Percentiles rank a stretch among this genome's conserved stretches.
Conservation (phyloP, 2,888 invertebrate genomes). For the Caenorhabditis sp. region DNA sequence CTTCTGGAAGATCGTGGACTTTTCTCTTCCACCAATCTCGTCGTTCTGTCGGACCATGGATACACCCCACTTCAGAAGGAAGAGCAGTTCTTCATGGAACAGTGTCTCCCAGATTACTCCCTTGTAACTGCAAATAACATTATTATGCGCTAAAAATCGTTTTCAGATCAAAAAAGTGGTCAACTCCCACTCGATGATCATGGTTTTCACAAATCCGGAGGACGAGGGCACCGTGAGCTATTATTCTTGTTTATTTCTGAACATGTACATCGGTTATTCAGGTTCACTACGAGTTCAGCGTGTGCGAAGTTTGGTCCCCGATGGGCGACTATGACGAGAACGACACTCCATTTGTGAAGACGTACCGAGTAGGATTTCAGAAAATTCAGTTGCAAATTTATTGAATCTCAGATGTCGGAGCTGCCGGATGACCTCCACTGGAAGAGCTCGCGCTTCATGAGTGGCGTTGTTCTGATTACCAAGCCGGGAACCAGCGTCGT, state of each 20-base stretch:
- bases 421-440: conserved; percentile 75
- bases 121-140: too few relatives aligned
- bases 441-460: conserved; percentile 73
- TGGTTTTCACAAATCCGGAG: conserved; percentile 75
- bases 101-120: conserved; percentile 76
- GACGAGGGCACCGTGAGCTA: conserved; percentile 70
- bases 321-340: conserved; percentile 76
- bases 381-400: background rate
- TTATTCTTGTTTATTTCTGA: too few relatives aligned
- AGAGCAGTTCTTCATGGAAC: conserved; percentile 77
- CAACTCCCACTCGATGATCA: conserved; percentile 74
- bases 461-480: conserved; percentile 77
- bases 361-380: conserved; percentile 63
- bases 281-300: conserved; percentile 77
- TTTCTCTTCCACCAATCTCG: conserved; percentile 74
- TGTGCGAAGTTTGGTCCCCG: conserved; percentile 78
- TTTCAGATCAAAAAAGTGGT: conserved; percentile 76
- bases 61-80: conserved; percentile 73
- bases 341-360: conserved; percentile 73
- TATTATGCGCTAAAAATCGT: too few relatives aligned
- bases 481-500: conserved; percentile 76
- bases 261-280: too few relatives aligned
- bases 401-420: conserved; percentile 63
- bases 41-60: conserved; percentile 77
- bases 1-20: conserved; percentile 70